These are phyloP conservation scores for Dinocampus coccinellae DNA, from an alignment of 2,888 invertebrate species.

Conservation along the genomic window DNA sequence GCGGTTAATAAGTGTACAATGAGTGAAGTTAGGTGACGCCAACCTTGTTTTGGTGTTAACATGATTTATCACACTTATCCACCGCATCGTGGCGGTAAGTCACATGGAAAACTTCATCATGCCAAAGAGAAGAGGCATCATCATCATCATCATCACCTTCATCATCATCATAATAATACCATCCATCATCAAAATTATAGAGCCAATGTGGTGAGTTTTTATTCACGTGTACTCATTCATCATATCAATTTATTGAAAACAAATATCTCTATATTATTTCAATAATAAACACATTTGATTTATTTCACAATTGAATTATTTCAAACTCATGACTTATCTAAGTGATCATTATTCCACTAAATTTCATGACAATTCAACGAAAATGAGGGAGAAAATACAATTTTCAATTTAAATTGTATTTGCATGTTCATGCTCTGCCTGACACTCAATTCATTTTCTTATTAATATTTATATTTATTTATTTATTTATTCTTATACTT, in stretches of 20 bases:
- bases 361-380: slow-evolving; percentile 12
- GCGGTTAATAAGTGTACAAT: slow-evolving; percentile 45
- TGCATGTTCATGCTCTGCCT: slow-evolving; percentile 26
- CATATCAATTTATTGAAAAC: not conserved
- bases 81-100: slow-evolving; percentile 63
- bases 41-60: slow-evolving; percentile 63
- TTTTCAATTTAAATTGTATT: slow-evolving; percentile 33
- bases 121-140: slow-evolving; percentile 64
- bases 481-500: not conserved
- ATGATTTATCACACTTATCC: slow-evolving; percentile 68
- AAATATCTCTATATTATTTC: not conserved
- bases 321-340: slow-evolving; percentile 7
- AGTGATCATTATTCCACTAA: slow-evolving; percentile 19
- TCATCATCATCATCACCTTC: slow-evolving; percentile 63
- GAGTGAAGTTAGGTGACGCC: slow-evolving; percentile 65
- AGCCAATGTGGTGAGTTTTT: slow-evolving; percentile 63
- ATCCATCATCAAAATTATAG: slow-evolving; percentile 65
- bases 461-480: not conserved
- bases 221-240: no score
- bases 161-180: slow-evolving; percentile 64
- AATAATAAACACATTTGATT: not conserved
- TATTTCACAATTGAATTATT: slow-evolving; percentile 5
- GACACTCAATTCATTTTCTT: not conserved
- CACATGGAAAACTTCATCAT: slow-evolving; percentile 64
- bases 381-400: not conserved